Base-by-base conservation (phyloP, 2,113 vertebrate genomes). In the Hemiscyllium ocellatum region DNA sequence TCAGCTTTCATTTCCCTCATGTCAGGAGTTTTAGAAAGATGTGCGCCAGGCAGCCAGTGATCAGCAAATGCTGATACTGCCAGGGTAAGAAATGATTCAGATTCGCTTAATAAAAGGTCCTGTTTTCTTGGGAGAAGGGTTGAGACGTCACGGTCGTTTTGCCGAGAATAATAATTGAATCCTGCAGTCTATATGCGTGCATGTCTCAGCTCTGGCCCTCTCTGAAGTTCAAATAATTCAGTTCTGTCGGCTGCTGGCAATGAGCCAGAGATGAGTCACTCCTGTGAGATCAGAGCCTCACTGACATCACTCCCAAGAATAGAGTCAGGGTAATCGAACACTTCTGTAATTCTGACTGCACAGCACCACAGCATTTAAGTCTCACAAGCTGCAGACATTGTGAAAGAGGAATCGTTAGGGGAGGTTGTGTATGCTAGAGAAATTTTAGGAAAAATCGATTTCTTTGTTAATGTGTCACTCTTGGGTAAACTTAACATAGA, bases 301-400 rank as follows among this genome's bases (percentile, higher is more conserved):
- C 94, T 95, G 94, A 95, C 94, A 95, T 95, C 94, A 95, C 76
- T 47, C 47, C 94, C 94, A 95, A 95, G 69, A 95, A 95, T 95
- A 95, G 94, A 33, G 47, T 76, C 69, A 72, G 68, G 94, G 68
- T 95, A 95, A 95, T 95, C 68, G 66, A 95, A 72, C 69, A 72
- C 68, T 26, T 29, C 93, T 50, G 42, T 72, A 72, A 95, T 72
- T 95, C 42, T 95, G 47, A 72, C 37, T 70, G 7, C 69, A 95
- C 68, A 72, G 68, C n/a, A 50, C 68, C 68, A 29, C 93, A 52
- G 68, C 22, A 50, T 17, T 72, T 76, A 50, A 72, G 37, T 26
- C 68, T 70, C 24, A 50, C 42, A 15, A 70, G 42, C 69, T 42
- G 4, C 6, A 95, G 93, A 22, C 72, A 50, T 26, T 50, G 93